These are phyloP conservation scores for Uropetala carovei DNA, from an alignment of 2,888 invertebrate genomes.

Conservation along the genomic window DNA sequence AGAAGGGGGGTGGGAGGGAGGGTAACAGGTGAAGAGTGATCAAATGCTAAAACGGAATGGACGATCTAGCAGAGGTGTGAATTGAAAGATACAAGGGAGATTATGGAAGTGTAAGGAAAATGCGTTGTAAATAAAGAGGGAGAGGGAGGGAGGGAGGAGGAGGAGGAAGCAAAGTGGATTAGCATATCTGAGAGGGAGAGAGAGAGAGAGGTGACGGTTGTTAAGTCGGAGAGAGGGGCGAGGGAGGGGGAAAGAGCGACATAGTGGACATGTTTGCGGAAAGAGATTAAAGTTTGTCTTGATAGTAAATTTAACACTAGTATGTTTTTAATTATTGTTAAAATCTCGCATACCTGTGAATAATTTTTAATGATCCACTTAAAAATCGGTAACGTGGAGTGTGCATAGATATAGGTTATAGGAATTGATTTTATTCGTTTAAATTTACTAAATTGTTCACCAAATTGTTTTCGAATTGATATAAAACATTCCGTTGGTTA, in stretches of 20 bases:
- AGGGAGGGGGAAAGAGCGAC: background rate
- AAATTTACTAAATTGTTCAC: no score
- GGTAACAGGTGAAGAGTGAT: slow-evolving; percentile 62
- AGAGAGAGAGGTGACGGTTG: background rate
- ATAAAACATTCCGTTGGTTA: no score
- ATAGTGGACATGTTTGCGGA: background rate
- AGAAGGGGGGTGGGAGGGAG: slow-evolving; percentile 6
- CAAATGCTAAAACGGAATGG: slow-evolving; percentile 54
- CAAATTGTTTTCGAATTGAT: no score
- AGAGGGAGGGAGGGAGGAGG: background rate
- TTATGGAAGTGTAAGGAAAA: slow-evolving; percentile 42
- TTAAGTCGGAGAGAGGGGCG: background rate
- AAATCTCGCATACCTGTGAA: no score
- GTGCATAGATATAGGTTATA: no score
- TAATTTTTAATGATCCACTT: no score
- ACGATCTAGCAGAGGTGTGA: slow-evolving; percentile 59
- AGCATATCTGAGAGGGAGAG: slow-evolving; percentile 46
- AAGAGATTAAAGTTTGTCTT: background rate
- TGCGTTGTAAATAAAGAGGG: background rate
- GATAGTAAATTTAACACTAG: no score
- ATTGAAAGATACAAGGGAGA: slow-evolving; percentile 56
- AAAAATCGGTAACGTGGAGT: no score
- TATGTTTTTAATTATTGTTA: no score
- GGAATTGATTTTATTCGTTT: no score
- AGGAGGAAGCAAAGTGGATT: slow-evolving; percentile 6